Base-by-base conservation (phyloP, 2,113 vertebrate genomes). In the Turdus rufiventris region DNA sequence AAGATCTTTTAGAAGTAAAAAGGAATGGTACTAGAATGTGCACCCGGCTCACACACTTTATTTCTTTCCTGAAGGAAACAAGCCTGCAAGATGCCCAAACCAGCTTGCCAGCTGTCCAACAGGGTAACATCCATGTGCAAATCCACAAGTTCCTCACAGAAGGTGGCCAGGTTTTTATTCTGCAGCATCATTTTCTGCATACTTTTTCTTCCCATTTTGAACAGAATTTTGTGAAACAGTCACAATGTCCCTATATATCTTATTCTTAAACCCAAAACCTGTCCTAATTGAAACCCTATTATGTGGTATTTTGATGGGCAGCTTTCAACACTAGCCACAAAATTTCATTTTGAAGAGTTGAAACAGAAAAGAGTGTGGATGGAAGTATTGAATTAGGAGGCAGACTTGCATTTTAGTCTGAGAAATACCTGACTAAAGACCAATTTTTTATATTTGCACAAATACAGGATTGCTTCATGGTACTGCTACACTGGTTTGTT, bases 41-140 rank as follows among this genome's bases (percentile, higher is more conserved):
- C 3, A 5, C 19, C 18, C 58, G 28, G n/a, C 14, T 82, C 16
- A 4, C 40, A 74, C 23, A 36, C 21, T 66, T 76, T 18, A 29
- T 60, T 73, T 77, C 11, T 66, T 87, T 88, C 25, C 50, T 76
- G 31, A 80, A 79, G 40, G 14, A 89, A 86, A 73, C 5, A 70
- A 83, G 24, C 26, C 28, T 50, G 10, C 15, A 56, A 65, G 53
- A 43, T 53, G 8, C 18, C 6, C 38, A 74, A 54, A 70, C 4
- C 0, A 1, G 5, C 42, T 54, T 80, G 34, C 33, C 73, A 56
- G 19, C 50, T 85, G 45, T 34, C 29, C 67, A 42, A 19, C 8
- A 38, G 23, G 12, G 28, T 43, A 57, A 47, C 9, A 40, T 13
- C 15, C 31, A 33, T 1, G 0, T 33, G 25, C 1, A 11, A 76